Conservation (phyloP, 2,113 vertebrate genomes). For the Hypomesus transpacificus region DNA sequence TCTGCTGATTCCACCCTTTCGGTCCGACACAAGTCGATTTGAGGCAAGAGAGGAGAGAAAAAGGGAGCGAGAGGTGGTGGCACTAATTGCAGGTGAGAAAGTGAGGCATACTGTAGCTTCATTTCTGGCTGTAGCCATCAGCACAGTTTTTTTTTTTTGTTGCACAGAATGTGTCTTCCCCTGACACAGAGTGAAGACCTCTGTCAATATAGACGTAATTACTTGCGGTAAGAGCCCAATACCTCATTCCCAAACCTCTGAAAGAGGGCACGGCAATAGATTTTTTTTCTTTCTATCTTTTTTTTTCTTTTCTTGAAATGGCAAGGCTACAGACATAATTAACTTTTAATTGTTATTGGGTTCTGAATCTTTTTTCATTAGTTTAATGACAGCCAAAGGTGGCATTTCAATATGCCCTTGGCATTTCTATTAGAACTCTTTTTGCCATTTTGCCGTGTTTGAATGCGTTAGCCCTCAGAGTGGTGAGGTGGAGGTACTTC, state of each 20-base stretch:
- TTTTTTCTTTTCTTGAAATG: slow-evolving; percentile 12
- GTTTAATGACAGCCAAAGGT: slow-evolving; percentile 9
- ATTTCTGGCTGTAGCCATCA: background rate
- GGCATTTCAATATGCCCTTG: background rate
- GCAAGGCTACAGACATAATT: slow-evolving; percentile 27
- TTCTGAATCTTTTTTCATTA: background rate
- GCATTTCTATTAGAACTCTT: slow-evolving; percentile 4
- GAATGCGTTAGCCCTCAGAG: background rate
- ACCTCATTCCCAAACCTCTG: background rate
- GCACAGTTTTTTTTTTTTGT: background rate
- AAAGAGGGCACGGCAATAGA: slow-evolving; percentile 11
- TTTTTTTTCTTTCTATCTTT: background rate
- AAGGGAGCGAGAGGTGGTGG: background rate
- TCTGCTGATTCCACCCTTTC: background rate
- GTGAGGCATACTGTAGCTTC: background rate
- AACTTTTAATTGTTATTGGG: slow-evolving; percentile 27
- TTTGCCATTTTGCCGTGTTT: background rate
- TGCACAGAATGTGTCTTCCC: slow-evolving; percentile 1
- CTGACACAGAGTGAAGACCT: slow-evolving; percentile 6
- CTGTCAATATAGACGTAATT: slow-evolving; percentile 15
- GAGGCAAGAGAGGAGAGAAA: slow-evolving; percentile 1
- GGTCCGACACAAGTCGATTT: slow-evolving; percentile 12
- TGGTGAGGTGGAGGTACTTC: too few species aligned
- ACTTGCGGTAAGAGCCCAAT: background rate
- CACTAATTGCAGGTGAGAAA: slow-evolving; percentile 11